Evolutionary conservation across 2,797 vertebrate genomes (phyloP).

Genomic region (Kryptolebias ocellatus): DNA sequence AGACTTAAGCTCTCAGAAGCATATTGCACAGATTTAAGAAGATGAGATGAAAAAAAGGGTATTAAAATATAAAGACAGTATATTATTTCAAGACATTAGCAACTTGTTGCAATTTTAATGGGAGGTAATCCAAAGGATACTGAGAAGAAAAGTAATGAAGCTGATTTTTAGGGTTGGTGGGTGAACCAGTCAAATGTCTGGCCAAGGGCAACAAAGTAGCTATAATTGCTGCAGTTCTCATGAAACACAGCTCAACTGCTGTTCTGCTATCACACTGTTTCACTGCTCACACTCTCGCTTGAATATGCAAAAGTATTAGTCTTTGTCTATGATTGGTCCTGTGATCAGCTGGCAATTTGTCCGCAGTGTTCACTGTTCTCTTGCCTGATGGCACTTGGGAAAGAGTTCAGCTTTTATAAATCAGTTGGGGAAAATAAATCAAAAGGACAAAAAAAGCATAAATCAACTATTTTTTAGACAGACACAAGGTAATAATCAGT

Average conservation of each 20-base stretch:
- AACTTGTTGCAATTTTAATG: conserved; percentile 57
- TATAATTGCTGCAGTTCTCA: conserved; percentile 1
- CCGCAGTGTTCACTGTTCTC: too few relatives aligned
- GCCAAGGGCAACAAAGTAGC: conserved; percentile 16
- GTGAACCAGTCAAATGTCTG: conserved; percentile 25
- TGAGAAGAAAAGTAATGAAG: conserved; percentile 32
- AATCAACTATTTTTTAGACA: conserved; percentile 4
- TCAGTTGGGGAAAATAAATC: too few relatives aligned
- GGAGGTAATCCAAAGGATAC: conserved; percentile 28
- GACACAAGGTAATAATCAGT: neutral
- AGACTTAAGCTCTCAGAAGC: conserved; percentile 22
- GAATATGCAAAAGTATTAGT: neutral
- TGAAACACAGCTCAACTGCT: conserved; percentile 4
- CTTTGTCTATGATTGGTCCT: neutral
- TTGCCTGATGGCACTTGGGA: too few relatives aligned
- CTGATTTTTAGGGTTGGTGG: conserved; percentile 27
- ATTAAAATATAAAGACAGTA: conserved; percentile 18
- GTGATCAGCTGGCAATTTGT: too few relatives aligned
- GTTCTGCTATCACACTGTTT: neutral
- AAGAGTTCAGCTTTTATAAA: neutral
- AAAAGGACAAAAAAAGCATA: too few relatives aligned
- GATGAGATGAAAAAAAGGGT: conserved; percentile 13
- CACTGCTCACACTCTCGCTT: neutral
- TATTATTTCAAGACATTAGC: conserved; percentile 45
- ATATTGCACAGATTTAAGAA: conserved; percentile 8